phyloP scores from a whole-genome alignment of 2,113 vertebrate genomes.

The Nycticebus coucang region DNA sequence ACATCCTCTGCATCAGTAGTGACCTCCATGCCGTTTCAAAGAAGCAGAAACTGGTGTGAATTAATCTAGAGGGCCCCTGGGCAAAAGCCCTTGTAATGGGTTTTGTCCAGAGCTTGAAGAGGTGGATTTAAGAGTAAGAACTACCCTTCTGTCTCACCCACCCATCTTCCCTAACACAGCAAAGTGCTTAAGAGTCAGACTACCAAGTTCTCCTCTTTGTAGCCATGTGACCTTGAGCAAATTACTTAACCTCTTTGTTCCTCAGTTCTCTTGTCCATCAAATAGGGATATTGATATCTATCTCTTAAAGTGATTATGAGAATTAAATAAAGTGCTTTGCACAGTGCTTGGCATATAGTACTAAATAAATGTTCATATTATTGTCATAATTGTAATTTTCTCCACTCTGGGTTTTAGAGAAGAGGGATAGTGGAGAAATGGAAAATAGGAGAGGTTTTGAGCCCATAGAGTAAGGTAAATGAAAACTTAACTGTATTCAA shows the following conservation, averaged over 20 bases:
- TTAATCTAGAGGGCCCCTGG: neutral
- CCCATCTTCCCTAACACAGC: neutral
- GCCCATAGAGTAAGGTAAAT: neutral
- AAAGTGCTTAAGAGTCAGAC: neutral
- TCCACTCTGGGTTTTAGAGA: neutral
- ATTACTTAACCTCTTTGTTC: conserved; percentile 5
- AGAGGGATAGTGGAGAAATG: neutral
- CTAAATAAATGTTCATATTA: neutral
- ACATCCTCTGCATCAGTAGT: neutral
- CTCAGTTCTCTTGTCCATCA: neutral
- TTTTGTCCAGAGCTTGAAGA: neutral
- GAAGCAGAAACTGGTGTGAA: conserved; percentile 31
- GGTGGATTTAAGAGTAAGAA: neutral
- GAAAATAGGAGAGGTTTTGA: neutral
- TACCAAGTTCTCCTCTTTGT: neutral
- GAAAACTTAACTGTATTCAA: neutral
- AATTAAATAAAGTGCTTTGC: neutral
- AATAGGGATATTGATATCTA: neutral
- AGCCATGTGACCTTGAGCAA: neutral
- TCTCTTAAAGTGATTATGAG: neutral
- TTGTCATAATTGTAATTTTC: neutral
- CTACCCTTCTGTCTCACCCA: no score
- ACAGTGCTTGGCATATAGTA: neutral
- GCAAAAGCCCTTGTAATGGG: neutral
- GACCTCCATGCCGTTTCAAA: neutral